Evolutionary conservation across 2,797 vertebrate genomes (phyloP).

Genomic region (Acropternis orthonyx): DNA sequence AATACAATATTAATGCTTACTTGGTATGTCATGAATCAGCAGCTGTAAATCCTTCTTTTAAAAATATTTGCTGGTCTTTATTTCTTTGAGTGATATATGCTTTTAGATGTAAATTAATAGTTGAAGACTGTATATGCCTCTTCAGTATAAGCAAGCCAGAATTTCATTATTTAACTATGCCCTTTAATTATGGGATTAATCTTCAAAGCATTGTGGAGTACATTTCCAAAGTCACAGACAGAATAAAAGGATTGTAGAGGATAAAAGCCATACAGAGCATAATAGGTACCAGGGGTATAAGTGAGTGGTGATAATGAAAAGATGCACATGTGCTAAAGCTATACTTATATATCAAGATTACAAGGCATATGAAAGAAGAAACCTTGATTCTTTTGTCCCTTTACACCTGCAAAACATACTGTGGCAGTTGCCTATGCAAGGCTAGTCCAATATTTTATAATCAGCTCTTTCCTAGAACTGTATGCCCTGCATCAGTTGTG

Average conservation of each 20-base stretch:
- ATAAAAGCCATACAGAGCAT: background rate
- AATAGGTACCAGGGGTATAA: background rate
- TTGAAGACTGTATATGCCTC: background rate
- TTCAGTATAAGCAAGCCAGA: background rate
- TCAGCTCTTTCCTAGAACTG: background rate
- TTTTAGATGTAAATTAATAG: background rate
- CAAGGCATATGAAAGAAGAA: background rate
- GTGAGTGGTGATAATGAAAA: background rate
- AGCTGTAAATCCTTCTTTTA: background rate
- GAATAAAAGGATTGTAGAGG: background rate
- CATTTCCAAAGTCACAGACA: background rate
- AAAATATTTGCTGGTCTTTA: background rate
- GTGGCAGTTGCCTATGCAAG: background rate
- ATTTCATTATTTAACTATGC: background rate
- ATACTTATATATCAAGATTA: background rate
- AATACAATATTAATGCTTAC: background rate
- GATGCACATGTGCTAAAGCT: background rate
- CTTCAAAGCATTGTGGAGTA: conserved; percentile 12
- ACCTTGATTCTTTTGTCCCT: background rate
- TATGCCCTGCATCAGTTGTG: background rate
- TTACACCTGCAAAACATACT: background rate
- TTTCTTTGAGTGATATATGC: background rate
- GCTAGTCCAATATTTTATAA: background rate
- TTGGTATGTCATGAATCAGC: background rate
- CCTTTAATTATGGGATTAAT: conserved; percentile 43